These are phyloP conservation scores for Chlorocebus sabaeus DNA, from an alignment of 2,113 vertebrate genomes.

Conservation along the genomic window DNA sequence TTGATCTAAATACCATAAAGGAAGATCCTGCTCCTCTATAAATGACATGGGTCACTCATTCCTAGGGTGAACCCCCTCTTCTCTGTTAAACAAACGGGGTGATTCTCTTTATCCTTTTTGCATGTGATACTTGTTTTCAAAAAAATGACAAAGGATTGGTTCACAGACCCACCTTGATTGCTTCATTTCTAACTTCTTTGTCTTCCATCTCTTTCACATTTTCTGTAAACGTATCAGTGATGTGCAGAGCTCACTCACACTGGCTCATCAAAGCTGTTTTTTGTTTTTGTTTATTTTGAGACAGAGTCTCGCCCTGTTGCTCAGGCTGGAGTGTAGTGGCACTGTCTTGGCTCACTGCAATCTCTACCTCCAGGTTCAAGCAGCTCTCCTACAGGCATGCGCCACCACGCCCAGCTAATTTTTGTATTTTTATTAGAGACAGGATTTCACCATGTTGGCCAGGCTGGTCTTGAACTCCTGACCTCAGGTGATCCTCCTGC, in stretches of 20 bases:
- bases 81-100: background rate
- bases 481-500: too few species aligned
- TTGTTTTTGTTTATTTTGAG: too few species aligned
- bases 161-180: background rate
- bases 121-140: background rate
- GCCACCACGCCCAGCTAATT: too few species aligned
- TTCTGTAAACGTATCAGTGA: background rate
- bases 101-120: background rate
- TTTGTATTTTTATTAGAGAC: too few species aligned
- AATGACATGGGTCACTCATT: accelerated
- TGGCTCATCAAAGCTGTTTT: background rate
- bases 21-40: background rate
- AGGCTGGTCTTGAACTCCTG: too few species aligned
- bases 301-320: too few species aligned
- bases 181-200: background rate
- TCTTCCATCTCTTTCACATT: background rate
- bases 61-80: background rate
- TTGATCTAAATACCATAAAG: background rate
- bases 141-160: background rate
- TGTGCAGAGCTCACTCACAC: background rate
- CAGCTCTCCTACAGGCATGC: too few species aligned
- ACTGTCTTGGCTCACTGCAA: too few species aligned
- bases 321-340: too few species aligned
- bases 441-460: too few species aligned
- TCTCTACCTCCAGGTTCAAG: too few species aligned